Conservation (phyloP, 2,888 invertebrate species). For the Spisula solida region DNA sequence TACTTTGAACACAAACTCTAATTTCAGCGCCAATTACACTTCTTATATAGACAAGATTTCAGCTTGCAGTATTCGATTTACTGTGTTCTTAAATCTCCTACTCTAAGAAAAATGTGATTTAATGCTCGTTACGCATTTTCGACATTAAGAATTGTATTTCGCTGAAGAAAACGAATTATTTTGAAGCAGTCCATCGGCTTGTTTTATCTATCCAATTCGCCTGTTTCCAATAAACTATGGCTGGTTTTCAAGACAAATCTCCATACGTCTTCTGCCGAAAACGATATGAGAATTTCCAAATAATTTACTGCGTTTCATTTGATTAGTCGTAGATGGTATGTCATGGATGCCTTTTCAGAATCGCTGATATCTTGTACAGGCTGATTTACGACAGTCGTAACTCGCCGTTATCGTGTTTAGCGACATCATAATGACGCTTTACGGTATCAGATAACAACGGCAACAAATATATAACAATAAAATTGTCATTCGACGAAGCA, state of each 20-base stretch:
- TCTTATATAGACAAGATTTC: background rate
- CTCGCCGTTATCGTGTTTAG: conserved; percentile 72
- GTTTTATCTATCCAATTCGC: conserved; percentile 36
- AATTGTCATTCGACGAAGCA: conserved; percentile 71
- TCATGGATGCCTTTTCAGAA: conserved; percentile 67
- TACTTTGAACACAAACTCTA: background rate
- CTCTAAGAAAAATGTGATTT: conserved; percentile 10
- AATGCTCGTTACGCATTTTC: background rate
- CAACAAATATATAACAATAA: conserved; percentile 74
- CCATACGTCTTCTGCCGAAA: conserved; percentile 57
- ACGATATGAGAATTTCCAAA: conserved; percentile 63
- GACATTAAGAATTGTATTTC: conserved; percentile 23
- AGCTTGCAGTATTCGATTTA: background rate
- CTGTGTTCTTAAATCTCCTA: background rate
- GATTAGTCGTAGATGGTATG: conserved; percentile 72
- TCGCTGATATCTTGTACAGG: conserved; percentile 69
- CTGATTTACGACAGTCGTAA: conserved; percentile 71
- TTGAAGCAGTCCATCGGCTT: conserved; percentile 15
- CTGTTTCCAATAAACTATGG: conserved; percentile 50
- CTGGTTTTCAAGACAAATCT: conserved; percentile 48
- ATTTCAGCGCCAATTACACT: background rate
- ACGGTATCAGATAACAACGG: conserved; percentile 70
- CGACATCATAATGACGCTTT: conserved; percentile 73
- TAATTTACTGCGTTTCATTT: conserved; percentile 69
- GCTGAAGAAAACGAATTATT: conserved; percentile 13